phyloP scores from a whole-genome alignment of 2,888 invertebrate species.

The Oscheius sp. region DNA sequence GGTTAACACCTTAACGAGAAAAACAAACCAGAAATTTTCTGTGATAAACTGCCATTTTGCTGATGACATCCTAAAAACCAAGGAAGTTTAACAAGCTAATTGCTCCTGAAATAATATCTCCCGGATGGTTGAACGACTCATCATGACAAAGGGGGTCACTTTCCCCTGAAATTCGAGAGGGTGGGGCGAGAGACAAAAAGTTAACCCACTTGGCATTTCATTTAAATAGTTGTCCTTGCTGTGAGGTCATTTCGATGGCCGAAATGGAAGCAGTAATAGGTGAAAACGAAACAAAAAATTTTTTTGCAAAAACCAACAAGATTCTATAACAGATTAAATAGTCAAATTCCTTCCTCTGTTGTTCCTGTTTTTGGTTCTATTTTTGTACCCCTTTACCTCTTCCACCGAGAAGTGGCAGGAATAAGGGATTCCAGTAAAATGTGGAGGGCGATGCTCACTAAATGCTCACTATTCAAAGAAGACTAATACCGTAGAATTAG shows the following conservation, averaged over 20 bases:
- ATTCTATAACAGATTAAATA: slow-evolving; percentile 8
- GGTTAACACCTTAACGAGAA: background rate
- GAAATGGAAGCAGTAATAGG: slow-evolving; percentile 61
- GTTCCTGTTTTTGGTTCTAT: too few relatives aligned
- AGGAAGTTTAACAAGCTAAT: too few relatives aligned
- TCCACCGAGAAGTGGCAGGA: too few relatives aligned
- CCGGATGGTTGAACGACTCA: background rate
- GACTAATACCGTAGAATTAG: too few relatives aligned
- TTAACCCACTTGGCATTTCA: slow-evolving; percentile 43
- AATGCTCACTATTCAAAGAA: too few relatives aligned
- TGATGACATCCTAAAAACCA: too few relatives aligned
- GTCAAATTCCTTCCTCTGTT: too few relatives aligned
- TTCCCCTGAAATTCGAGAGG: slow-evolving; percentile 8
- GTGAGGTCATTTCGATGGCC: slow-evolving; percentile 44
- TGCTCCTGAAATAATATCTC: too few relatives aligned
- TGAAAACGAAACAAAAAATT: slow-evolving; percentile 40
- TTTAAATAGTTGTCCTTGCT: slow-evolving; percentile 56
- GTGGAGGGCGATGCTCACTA: too few relatives aligned
- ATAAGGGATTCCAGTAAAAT: too few relatives aligned
- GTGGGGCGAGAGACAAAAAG: background rate
- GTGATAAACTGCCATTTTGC: too few relatives aligned
- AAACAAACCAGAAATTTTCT: background rate
- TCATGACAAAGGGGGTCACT: slow-evolving; percentile 10
- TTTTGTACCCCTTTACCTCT: too few relatives aligned
- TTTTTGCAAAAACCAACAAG: slow-evolving; percentile 22